Evolutionary conservation across 1,140 invertebrate genomes (phyloP).

Genomic region (Drosophila lini): DNA sequence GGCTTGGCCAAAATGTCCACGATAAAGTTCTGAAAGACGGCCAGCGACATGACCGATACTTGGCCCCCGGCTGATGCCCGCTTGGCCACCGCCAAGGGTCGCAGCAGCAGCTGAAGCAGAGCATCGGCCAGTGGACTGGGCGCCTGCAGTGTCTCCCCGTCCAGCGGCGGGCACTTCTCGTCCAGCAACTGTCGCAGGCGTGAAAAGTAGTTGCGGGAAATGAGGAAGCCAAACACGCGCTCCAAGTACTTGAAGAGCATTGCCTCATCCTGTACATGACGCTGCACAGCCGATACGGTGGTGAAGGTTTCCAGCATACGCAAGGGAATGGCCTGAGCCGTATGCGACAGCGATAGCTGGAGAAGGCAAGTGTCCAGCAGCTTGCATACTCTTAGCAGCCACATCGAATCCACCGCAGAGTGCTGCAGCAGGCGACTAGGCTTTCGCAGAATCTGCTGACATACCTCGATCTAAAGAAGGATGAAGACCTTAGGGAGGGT

Average conservation of each 20-base stretch:
- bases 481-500: neutral
- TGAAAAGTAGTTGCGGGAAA: slow-evolving; percentile 89
- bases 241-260: slow-evolving; percentile 84
- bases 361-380: slow-evolving; percentile 71
- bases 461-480: slow-evolving; percentile 72
- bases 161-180: slow-evolving; percentile 88
- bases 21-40: slow-evolving; percentile 83
- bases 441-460: slow-evolving; percentile 73
- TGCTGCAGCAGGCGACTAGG: slow-evolving; percentile 65
- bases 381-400: slow-evolving; percentile 72
- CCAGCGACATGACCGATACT: slow-evolving; percentile 29
- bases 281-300: slow-evolving; percentile 85
- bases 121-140: slow-evolving; percentile 91
- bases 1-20: slow-evolving; percentile 85
- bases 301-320: slow-evolving; percentile 92
- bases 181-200: slow-evolving; percentile 90
- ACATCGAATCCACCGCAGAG: slow-evolving; percentile 59
- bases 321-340: slow-evolving; percentile 89
- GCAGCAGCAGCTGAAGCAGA: slow-evolving; percentile 90
- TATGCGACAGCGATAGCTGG: slow-evolving; percentile 63
- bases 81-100: slow-evolving; percentile 87
- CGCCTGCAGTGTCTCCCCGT: slow-evolving; percentile 88
- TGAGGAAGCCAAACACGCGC: slow-evolving; percentile 76
- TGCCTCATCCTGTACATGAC: slow-evolving; percentile 85
- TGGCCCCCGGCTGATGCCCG: slow-evolving; percentile 19